Evolutionary conservation across 2,797 vertebrate species (phyloP), one percentile per base, ranked within the genome.

Genomic region (Paramormyrops hopkinsi): DNA sequence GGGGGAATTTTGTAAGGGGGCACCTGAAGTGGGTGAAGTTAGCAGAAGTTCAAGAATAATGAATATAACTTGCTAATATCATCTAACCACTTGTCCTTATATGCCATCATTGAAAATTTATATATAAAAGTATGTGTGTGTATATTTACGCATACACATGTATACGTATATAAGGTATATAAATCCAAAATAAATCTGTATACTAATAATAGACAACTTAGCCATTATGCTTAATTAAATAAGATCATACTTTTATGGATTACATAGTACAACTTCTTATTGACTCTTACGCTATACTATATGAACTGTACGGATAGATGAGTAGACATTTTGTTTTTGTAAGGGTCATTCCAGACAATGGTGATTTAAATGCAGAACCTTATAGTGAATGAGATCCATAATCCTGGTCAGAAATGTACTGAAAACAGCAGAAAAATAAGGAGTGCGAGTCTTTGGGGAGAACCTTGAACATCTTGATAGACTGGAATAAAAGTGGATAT

Each of bases 151-250:
- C 88, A 88, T 6, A 91, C n/a, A 93, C 88, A 94, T 92, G 93
- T 92, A 94, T 91, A 92, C 93, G 17, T 44, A 79, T 79, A 79
- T 44, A 95, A 50, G 46, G 51, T 93, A 95, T 94, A 96, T 93
- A 94, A 94, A 95, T 95, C 95, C 94, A 95, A 94, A 94, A 93
- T 93, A 94, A 95, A 95, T 95, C 93, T 91, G 92, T 95, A 96
- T 96, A 95, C 90, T 95, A 96, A 96, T 96, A 95, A 96, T 96
- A 94, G 95, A 96, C 96, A 96, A 96, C 94, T 95, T 96, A 96
- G 96, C 95, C 88, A 94, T 96, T 96, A 96, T 96, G 95, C 95
- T 95, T 96, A 96, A 96, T 96, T 92, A 96, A 96, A 94, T 97
- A 97, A 95, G 94, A 95, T 94, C 94, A 95, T 94, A 92, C 94